Conservation (phyloP, 2,797 vertebrate species). For the Parambassis ranga region DNA sequence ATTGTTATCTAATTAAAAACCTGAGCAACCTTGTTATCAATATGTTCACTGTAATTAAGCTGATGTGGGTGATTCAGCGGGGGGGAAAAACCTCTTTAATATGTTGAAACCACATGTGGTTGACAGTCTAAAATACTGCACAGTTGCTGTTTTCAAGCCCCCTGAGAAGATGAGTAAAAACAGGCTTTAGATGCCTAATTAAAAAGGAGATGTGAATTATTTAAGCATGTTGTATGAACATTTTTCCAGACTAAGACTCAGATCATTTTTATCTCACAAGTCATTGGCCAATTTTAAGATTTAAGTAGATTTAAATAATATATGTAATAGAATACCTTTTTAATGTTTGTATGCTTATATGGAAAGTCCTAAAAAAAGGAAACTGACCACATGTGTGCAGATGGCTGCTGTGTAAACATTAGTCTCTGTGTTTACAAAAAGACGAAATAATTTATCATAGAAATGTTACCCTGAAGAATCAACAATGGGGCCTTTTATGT, state of each 20-base stretch:
- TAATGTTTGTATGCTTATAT: background rate
- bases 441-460: constrained; percentile 25
- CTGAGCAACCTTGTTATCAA: background rate
- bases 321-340: no score
- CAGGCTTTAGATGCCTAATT: constrained; percentile 65
- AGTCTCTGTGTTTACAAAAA: background rate
- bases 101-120: constrained; percentile 40
- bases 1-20: background rate
- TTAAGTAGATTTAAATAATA: no score
- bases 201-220: constrained; percentile 71
- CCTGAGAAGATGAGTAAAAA: constrained; percentile 57
- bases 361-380: background rate
- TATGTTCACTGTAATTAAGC: constrained; percentile 39
- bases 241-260: constrained; percentile 2
- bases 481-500: background rate
- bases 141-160: constrained; percentile 59
- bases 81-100: constrained; percentile 20
- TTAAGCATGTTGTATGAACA: constrained; percentile 56
- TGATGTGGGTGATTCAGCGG: constrained; percentile 30
- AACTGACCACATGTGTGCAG: background rate
- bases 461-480: constrained; percentile 3
- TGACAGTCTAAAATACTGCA: constrained; percentile 43
- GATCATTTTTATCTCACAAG: background rate
- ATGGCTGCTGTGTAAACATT: background rate
- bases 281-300: no score